These are phyloP conservation scores for Drosophila gunungcola DNA, from an alignment of 1,140 invertebrate genomes.

Conservation along the genomic window DNA sequence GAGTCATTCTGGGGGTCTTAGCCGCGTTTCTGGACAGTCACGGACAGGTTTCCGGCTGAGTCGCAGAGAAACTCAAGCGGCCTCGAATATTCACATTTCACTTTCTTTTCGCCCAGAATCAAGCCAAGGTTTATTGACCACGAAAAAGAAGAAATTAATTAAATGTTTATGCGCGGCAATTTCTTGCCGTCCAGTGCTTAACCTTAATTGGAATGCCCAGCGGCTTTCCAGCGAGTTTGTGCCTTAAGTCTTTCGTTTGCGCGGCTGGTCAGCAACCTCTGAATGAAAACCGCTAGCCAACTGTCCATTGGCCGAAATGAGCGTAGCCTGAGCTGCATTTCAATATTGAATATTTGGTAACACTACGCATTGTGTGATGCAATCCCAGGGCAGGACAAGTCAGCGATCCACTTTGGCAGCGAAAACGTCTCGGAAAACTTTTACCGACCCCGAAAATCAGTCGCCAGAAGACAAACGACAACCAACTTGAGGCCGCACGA, in stretches of 20 bases:
- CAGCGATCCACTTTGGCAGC: slow-evolving; percentile 1
- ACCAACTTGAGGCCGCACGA: slow-evolving; percentile 39
- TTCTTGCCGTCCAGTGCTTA: slow-evolving; percentile 11
- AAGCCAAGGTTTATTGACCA: slow-evolving; percentile 66
- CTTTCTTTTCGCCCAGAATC: slow-evolving; percentile 78
- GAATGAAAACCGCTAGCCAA: slow-evolving; percentile 6
- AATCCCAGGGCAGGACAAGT: slow-evolving; percentile 11
- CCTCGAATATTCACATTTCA: slow-evolving; percentile 52
- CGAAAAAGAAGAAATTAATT: slow-evolving; percentile 29
- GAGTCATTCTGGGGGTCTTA: slow-evolving; percentile 32
- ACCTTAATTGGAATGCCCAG: slow-evolving; percentile 29
- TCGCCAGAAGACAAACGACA: slow-evolving; percentile 23
- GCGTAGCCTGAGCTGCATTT: slow-evolving; percentile 52
- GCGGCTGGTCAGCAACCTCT: slow-evolving; percentile 42
- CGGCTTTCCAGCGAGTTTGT: slow-evolving; percentile 66
- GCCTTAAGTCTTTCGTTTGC: slow-evolving; percentile 72
- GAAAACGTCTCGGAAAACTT: slow-evolving; percentile 44
- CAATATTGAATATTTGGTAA: slow-evolving; percentile 64
- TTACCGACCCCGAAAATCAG: slow-evolving; percentile 72
- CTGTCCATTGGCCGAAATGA: slow-evolving; percentile 21
- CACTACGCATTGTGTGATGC: slow-evolving; percentile 21
- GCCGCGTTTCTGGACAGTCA: slow-evolving; percentile 53
- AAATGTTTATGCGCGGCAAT: slow-evolving; percentile 13
- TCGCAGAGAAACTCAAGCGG: slow-evolving; percentile 55
- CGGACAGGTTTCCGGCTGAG: slow-evolving; percentile 64